Base-by-base conservation (phyloP, 2,797 vertebrate genomes). In the Presbytis comata region DNA sequence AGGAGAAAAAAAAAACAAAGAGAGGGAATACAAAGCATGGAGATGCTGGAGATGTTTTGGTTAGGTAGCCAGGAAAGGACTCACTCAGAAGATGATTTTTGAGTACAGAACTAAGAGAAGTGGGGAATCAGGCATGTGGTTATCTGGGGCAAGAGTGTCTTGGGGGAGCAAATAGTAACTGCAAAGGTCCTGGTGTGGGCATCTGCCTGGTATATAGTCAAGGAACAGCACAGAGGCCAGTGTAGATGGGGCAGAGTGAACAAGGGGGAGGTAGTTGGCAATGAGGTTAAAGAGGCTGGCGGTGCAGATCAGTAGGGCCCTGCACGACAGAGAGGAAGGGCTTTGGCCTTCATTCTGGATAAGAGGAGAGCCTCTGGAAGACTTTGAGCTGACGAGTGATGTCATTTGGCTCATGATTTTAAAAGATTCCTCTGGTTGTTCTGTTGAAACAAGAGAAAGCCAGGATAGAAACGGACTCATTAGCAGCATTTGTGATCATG, bases 251-350 rank as follows among this genome's bases (percentile, higher is more conserved):
- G 14, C 70, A 41, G 67, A 78, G 36, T 0, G 19, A 50, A 24
- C 3, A 1, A 81, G 41, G 19, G 11, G 1, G 33, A 44, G 5
- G 48, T 6, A 14, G 33, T 22, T 39, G n/a, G 59, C 0, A 1
- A 30, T 39, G 36, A 46, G 5, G 79, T 2, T 12, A 28, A 46
- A 48, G 75, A 74, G 30, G 70, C 1, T 13, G 19, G 8, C 30
- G 30, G 14, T 30, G 3, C 8, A n/a, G 1, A 24, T 36, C 30
- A 6, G 21, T 28, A 41, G 21, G 70, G 11, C 19, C 33, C 5
- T 4, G 2, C 5, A 21, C 28, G 13, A 22, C 36, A 22, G 44
- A 22, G 44, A 74, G 39, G 46, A 93, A 85, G 74, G 46, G 75
- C 53, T 16, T 28, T 3, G n/a, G 50, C 16, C 39, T 80, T 82